Evolutionary conservation across 35 echinoderm and acorn worm genomes (phyloP).

Genomic region (Diadema setosum): DNA sequence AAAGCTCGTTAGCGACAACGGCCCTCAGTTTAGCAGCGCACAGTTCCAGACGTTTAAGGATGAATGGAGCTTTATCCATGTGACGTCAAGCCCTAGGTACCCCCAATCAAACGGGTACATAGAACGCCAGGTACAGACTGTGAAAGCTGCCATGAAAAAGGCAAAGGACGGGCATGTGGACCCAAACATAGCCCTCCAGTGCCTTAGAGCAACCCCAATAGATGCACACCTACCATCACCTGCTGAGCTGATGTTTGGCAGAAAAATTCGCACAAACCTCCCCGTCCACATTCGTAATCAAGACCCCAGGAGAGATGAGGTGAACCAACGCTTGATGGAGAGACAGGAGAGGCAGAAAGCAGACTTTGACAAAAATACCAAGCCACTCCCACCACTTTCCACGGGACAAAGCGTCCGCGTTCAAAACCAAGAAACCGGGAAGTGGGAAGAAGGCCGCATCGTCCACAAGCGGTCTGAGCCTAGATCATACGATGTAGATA

Average conservation of each 20-base stretch:
- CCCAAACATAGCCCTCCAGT: not conserved
- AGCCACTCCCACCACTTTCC: not conserved
- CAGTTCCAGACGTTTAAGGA: too few species aligned
- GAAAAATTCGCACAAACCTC: constrained; percentile 7
- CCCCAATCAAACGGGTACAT: too few species aligned
- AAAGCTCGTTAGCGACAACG: too few species aligned
- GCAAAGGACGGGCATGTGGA: not conserved
- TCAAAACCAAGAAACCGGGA: constrained; percentile 2
- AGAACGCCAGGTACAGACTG: not conserved
- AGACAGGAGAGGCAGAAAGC: constrained; percentile 31
- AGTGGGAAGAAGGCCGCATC: not conserved
- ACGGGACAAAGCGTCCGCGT: not conserved
- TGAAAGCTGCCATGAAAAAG: not conserved
- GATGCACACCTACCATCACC: constrained; percentile 52
- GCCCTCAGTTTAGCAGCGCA: too few species aligned
- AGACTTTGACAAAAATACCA: not conserved
- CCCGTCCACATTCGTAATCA: constrained; percentile 43
- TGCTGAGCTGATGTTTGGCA: constrained; percentile 34
- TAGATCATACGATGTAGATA: not conserved
- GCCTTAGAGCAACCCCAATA: constrained; percentile 30
- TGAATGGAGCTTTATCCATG: too few species aligned
- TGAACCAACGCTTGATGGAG: not conserved
- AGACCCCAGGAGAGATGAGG: not conserved
- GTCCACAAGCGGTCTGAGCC: not conserved
- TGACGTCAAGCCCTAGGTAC: too few species aligned